Evolutionary conservation across 1,140 invertebrate species (phyloP), one percentile per base, ranked within the genome.

Genomic region (Trichonephila clavipes): DNA sequence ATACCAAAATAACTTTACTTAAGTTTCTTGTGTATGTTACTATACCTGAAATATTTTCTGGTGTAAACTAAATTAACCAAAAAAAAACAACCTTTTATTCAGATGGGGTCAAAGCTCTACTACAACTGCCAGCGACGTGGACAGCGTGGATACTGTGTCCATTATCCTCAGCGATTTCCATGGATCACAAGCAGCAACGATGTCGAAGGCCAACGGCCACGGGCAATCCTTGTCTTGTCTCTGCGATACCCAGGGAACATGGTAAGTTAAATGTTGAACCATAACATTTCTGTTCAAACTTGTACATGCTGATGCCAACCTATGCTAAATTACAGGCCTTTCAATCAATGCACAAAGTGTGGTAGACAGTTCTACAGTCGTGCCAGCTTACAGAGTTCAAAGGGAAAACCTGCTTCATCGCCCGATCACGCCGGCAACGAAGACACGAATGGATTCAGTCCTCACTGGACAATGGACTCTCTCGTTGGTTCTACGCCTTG

Each of bases 21-120:
- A 1, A 28, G 28, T 40, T 40, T 40, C 4, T 40, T 40, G 4
- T 28, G 28, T 28, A 28, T 28, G 34, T 40, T 40, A 40, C 34
- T 40, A 40, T 40, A 40, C 34, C 34, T 40, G 4, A 40, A 4
- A 40, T 28, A 40, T 40, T 40, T 40, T 40, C 34, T 40, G 34
- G 2, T 28, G 28, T 28, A 28, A 28, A 40, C 3, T 40, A 40
- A 40, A 40, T 40, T 40, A 40, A 40, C 4, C 2, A 40, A 40
- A 40, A 40, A 1, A 10, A 51, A 51, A 51, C 2, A 5, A 0
- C 0, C 44, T 51, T 51, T 69, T 24, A 14, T 24, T 24, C 12
- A 94, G 94, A 21, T 94, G 88, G 88, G 89, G 89, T 18, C 94
- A 90, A 59, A 94, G 94, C 21, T 94, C 93, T 40, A 89, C 92